Conservation (phyloP, 2,113 vertebrate genomes). For the Stigmatopora argus region DNA sequence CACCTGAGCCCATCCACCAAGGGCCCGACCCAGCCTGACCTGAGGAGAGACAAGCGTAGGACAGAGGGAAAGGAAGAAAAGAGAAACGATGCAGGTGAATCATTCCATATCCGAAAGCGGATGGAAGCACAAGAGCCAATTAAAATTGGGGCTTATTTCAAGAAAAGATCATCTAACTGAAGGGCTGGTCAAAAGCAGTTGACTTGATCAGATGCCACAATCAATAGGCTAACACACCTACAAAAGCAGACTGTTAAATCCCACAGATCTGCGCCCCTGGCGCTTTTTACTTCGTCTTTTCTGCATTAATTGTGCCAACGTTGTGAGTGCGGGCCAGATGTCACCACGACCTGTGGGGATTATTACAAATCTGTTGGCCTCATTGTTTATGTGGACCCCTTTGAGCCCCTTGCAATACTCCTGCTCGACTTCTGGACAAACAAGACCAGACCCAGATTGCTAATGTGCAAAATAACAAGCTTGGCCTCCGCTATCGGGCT, state of each 20-base stretch:
- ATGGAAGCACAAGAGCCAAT: neutral
- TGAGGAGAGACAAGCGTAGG: slow-evolving; percentile 32
- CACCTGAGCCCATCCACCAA: slow-evolving; percentile 69
- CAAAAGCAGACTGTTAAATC: slow-evolving; percentile 56
- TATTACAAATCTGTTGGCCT: slow-evolving; percentile 70
- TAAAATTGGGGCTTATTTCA: neutral
- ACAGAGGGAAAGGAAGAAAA: slow-evolving; percentile 17
- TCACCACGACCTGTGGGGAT: slow-evolving; percentile 69
- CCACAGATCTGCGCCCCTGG: slow-evolving; percentile 65
- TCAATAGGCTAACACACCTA: slow-evolving; percentile 52
- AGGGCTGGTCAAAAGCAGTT: slow-evolving; percentile 1
- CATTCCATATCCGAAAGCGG: neutral
- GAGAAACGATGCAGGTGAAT: neutral
- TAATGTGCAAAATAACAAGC: slow-evolving; percentile 58
- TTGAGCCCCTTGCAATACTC: slow-evolving; percentile 38
- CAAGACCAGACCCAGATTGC: slow-evolving; percentile 59
- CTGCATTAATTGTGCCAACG: slow-evolving; percentile 67
- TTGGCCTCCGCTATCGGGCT: slow-evolving; percentile 38
- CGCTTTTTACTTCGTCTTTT: slow-evolving; percentile 69
- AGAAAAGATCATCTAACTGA: neutral
- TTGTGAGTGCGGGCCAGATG: slow-evolving; percentile 67
- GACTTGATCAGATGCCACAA: slow-evolving; percentile 57
- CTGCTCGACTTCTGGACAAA: slow-evolving; percentile 45
- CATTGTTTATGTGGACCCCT: slow-evolving; percentile 61
- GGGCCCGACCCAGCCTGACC: slow-evolving; percentile 64